A percentile compares a stretch with the other conserved stretches of the same genome.
phyloP scores from a whole-genome alignment of 1,140 invertebrate genomes.

The Microplitis demolitor region DNA sequence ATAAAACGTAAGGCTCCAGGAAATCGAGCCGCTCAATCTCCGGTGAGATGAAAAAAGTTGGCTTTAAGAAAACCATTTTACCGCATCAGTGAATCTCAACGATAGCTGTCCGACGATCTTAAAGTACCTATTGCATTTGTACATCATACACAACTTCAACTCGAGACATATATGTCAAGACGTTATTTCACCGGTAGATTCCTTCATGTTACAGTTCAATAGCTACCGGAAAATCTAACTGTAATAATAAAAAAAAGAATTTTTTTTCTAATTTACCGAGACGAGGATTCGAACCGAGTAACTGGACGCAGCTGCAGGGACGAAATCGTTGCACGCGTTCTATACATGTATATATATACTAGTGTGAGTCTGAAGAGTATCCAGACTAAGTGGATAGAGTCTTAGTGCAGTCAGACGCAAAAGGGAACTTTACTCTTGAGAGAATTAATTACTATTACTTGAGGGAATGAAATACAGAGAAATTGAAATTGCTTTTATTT shows the following conservation, averaged over 20 bases:
- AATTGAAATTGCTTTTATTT: neutral
- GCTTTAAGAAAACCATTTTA: neutral
- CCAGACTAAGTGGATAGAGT: slow-evolving; percentile 12
- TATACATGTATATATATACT: neutral
- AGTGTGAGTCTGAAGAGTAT: slow-evolving; percentile 2
- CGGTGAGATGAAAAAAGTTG: neutral
- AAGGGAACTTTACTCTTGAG: neutral
- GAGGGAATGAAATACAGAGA: neutral
- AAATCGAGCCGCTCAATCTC: slow-evolving; percentile 2
- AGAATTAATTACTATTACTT: slow-evolving; percentile 9
- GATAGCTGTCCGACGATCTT: slow-evolving; percentile 1
- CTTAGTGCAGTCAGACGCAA: slow-evolving; percentile 10
- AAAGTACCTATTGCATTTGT: neutral
- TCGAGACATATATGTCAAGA: neutral
- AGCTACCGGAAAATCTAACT: no score
- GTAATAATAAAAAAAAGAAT: no score
- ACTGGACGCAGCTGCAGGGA: no score
- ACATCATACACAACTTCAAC: neutral
- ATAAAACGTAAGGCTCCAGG: neutral
- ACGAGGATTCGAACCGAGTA: no score
- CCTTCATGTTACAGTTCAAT: no score
- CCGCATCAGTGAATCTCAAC: neutral
- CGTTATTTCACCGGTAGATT: neutral
- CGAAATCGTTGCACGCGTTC: no score
- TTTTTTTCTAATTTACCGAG: no score